Evolutionary conservation across 2,113 vertebrate genomes (phyloP), one percentile per base, ranked within the genome.

Genomic region (Corythaixoides concolor): DNA sequence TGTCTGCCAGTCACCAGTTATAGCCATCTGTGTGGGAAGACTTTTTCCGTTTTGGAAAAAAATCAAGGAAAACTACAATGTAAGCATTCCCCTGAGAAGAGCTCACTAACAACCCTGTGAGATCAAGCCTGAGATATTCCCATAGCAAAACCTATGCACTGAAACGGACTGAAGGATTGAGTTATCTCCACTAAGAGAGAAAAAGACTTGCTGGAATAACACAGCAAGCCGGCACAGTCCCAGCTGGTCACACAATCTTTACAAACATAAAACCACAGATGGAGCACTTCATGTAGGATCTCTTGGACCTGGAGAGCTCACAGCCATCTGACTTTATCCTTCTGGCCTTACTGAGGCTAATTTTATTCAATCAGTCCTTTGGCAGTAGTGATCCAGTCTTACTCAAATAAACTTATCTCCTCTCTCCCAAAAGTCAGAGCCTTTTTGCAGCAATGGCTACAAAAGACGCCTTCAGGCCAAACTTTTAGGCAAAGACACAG

Each of bases 11-110:
- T 18, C 37, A 58, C 88, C 82, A 94, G 88, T 81, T 96, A 93
- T 10, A 85, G 77, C 96, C 97, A 96, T 97, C 95, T 97, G 96
- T 88, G 93, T 93, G 83, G 76, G 45, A 93, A 96, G 85, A 89
- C 28, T 53, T 88, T 96, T 89, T 91, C 47, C 33, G 77, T 77
- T 84, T 88, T 85, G 88, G 85, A 91, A 97, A 92, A 95, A 92
- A 73, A 85, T 82, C 89, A 96, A 97, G 67, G 63, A 94, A 96
- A 97, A 89, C 85, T 82, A 77, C 77, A 83, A 70, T 68, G 33
- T 63, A 97, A 93, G 60, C 55, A 94, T 96, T 95, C 49, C 84
- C 81, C 45, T 6, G 28, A 86, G 95, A 96, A 73, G 28, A 90
- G 37, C 15, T 82, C n/a, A 28, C 41, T 95, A 95, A 97, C 41